phyloP scores from a whole-genome alignment of 92 coral and sea anemone genomes.

The Ricordea florida region DNA sequence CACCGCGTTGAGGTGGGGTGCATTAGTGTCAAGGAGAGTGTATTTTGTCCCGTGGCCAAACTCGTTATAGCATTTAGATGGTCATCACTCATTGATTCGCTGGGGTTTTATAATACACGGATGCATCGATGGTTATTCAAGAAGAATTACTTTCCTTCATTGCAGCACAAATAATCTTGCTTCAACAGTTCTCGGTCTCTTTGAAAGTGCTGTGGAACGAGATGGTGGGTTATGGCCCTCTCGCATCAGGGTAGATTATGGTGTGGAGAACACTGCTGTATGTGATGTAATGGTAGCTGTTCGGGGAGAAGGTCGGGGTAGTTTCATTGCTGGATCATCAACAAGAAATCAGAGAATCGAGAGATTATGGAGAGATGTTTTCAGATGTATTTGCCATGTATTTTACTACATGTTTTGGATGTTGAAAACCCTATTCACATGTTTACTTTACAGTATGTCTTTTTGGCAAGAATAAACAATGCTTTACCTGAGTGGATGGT shows the following conservation, averaged over 20 bases:
- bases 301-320: constrained; percentile 52
- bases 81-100: no score
- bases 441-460: constrained; percentile 38
- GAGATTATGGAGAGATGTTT: constrained; percentile 76
- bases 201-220: constrained; percentile 38
- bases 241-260: constrained; percentile 65
- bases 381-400: constrained; percentile 49
- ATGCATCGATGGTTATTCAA: constrained; percentile 64
- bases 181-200: constrained; percentile 49
- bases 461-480: constrained; percentile 35
- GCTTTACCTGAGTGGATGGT: constrained; percentile 33
- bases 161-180: constrained; percentile 69
- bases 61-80: no score
- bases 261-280: constrained; percentile 66
- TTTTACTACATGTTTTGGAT: constrained; percentile 38
- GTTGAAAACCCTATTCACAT: constrained; percentile 32
- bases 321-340: constrained; percentile 73
- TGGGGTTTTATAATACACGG: constrained; percentile 69
- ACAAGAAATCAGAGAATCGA: constrained; percentile 66
- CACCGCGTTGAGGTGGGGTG: no score
- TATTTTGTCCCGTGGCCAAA: constrained; percentile 57
- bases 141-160: constrained; percentile 64
- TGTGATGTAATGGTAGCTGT: constrained; percentile 65
- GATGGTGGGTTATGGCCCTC: constrained; percentile 74
- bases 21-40: constrained; percentile 55